Evolutionary conservation across 1,140 invertebrate genomes (phyloP).

Genomic region (Drosophila kohkoa): DNA sequence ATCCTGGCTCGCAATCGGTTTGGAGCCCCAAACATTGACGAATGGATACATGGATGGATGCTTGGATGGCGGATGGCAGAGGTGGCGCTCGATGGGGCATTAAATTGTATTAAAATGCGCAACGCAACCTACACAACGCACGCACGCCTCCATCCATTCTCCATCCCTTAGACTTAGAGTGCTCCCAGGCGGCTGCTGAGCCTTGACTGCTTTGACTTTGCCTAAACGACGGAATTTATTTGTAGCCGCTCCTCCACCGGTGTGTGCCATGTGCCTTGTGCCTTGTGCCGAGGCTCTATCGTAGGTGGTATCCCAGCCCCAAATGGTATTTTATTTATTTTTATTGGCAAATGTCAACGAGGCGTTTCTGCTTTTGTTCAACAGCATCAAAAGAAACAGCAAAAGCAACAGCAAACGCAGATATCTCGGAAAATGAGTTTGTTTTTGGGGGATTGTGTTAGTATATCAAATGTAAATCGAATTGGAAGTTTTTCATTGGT

Average conservation of each 20-base stretch:
- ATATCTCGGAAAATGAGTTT: conserved; percentile 34
- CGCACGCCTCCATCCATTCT: conserved; percentile 23
- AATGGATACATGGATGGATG: not conserved
- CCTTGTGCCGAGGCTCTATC: not conserved
- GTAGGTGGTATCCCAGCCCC: conserved; percentile 55
- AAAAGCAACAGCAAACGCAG: conserved; percentile 11
- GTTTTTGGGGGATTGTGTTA: conserved; percentile 26
- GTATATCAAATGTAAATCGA: conserved; percentile 48
- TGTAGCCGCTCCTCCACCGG: conserved; percentile 60
- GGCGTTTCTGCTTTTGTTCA: conserved; percentile 65
- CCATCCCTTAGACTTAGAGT: conserved; percentile 39
- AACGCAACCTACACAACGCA: conserved; percentile 65
- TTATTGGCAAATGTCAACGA: conserved; percentile 82
- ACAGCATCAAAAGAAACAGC: conserved; percentile 16
- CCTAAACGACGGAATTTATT: conserved; percentile 77
- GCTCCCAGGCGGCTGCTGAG: conserved; percentile 58
- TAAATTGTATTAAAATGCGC: conserved; percentile 83
- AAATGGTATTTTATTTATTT: conserved; percentile 81
- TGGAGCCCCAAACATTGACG: not conserved
- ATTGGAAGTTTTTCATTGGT: conserved; percentile 60
- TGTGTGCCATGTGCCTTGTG: conserved; percentile 1
- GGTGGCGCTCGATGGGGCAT: conserved; percentile 73
- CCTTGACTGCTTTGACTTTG: conserved; percentile 52
- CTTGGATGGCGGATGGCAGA: conserved; percentile 35
- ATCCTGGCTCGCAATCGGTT: conserved; percentile 4